A percentile compares a stretch with the other conserved stretches of the same genome.
Evolutionary conservation across 2,888 invertebrate genomes (phyloP).

Genomic region (Cartodere bifasciata): DNA sequence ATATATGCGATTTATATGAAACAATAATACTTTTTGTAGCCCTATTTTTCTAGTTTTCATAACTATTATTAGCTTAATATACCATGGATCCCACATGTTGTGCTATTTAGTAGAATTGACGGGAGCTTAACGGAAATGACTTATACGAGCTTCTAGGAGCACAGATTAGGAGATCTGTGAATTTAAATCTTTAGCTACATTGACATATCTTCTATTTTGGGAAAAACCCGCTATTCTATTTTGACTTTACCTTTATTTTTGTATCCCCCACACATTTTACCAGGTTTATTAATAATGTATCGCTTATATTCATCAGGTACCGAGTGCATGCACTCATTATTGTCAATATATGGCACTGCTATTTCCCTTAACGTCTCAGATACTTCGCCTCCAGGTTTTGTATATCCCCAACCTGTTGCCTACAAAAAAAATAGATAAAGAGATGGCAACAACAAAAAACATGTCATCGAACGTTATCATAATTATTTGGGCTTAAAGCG

Average conservation of each 20-base stretch:
- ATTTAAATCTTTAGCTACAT: slow-evolving; percentile 1
- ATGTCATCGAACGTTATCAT: too few species aligned
- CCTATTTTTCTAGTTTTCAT: too few species aligned
- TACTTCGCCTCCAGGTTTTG: slow-evolving; percentile 16
- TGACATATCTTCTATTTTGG: too few species aligned
- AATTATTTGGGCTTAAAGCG: too few species aligned
- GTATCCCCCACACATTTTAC: slow-evolving; percentile 17
- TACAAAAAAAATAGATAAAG: slow-evolving; percentile 9
- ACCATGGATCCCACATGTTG: too few species aligned
- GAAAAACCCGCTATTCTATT: not conserved
- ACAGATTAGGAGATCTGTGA: not conserved
- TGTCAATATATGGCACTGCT: slow-evolving; percentile 12
- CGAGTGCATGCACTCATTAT: slow-evolving; percentile 8
- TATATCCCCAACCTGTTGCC: slow-evolving; percentile 28
- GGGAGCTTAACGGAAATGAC: too few species aligned
- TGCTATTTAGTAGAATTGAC: too few species aligned
- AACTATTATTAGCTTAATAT: too few species aligned
- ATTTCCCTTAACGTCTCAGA: slow-evolving; percentile 19
- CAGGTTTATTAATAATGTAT: slow-evolving; percentile 12
- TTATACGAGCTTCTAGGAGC: not conserved
- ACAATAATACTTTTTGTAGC: too few species aligned
- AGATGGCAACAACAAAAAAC: too few species aligned
- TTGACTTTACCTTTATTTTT: slow-evolving; percentile 7
- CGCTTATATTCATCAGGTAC: slow-evolving; percentile 11
- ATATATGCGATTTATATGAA: too few species aligned